Base-by-base conservation (phyloP, 2,888 invertebrate genomes). In the Alloscopus bannaensis region DNA sequence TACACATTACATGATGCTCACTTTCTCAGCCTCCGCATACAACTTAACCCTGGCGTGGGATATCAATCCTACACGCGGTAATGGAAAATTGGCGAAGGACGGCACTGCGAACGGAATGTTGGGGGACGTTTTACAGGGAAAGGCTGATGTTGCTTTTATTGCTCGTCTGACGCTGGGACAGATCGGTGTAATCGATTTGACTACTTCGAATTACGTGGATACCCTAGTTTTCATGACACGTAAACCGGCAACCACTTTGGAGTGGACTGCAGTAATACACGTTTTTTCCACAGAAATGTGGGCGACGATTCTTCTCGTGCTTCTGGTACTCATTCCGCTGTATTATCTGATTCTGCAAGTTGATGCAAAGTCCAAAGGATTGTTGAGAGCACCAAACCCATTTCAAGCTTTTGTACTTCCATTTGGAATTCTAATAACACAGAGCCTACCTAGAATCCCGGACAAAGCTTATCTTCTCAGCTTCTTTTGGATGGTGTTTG, bases 21-120 rank as follows among this genome's bases (percentile, higher is more conserved):
- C 16, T n/a, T 52, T 69, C 20, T 11, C 29, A 28, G 75, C 75
- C 13, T 47, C 78, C 11, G 26, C 26, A 3, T 79, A 79, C 59
- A 83, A 83, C 47, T 83, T 83, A n/a, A 62, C 78, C n/a, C 40
- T 83, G 26, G 45, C 62, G 8, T 83, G 78, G 78, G 79, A 83
- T 45, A 83, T 83, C 24, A 59, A 47, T 36, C 68, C 75, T 6
- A 62, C 40, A 1, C 64, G 83, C 11, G 83, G 83, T 18, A 70
- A 70, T 59, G 83, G 83, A 13, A 80, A 79, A 24, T 22, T 71
- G 20, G 31, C 28, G 2, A 59, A 47, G 1, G 79, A 83, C 24
- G 81, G 83, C 4, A 59, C 75, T 4, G 71, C 79, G 3, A 57
- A 42, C 50, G 83, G 83, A 36, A 83, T 83, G 83, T 42, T 83